phyloP scores from a whole-genome alignment of 1,140 invertebrate genomes.

The Papilio glaucus region DNA sequence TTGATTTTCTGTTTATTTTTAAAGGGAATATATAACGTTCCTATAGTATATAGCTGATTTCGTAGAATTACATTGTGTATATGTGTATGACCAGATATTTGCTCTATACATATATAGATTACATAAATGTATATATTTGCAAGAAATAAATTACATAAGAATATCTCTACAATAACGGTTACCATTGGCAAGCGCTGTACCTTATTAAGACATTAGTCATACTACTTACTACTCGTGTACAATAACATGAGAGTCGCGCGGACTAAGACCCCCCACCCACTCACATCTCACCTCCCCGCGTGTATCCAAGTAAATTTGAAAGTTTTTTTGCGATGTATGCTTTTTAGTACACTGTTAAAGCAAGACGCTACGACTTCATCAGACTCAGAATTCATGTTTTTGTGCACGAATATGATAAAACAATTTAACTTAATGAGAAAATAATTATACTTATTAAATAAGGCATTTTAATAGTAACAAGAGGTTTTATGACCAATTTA shows the following conservation, averaged over 20 bases:
- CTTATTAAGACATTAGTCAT: constrained; percentile 13
- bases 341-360: too few relatives aligned
- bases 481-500: neutral
- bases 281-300: too few relatives aligned
- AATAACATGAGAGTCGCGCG: neutral
- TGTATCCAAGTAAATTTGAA: too few relatives aligned
- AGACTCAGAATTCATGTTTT: neutral
- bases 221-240: neutral
- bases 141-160: constrained; percentile 12
- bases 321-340: too few relatives aligned
- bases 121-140: neutral
- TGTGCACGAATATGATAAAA: constrained; percentile 15
- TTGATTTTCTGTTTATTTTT: neutral
- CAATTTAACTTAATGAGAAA: constrained; percentile 34
- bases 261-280: too few relatives aligned
- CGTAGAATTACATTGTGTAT: neutral
- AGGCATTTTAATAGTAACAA: constrained; percentile 29
- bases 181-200: constrained; percentile 36
- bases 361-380: neutral
- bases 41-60: too few relatives aligned
- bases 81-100: neutral
- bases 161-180: constrained; percentile 20
- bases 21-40: too few relatives aligned
- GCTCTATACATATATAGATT: neutral
- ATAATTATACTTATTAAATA: constrained; percentile 25